Conservation (phyloP, 2,113 vertebrate genomes). For the Chaenogobius annularis region DNA sequence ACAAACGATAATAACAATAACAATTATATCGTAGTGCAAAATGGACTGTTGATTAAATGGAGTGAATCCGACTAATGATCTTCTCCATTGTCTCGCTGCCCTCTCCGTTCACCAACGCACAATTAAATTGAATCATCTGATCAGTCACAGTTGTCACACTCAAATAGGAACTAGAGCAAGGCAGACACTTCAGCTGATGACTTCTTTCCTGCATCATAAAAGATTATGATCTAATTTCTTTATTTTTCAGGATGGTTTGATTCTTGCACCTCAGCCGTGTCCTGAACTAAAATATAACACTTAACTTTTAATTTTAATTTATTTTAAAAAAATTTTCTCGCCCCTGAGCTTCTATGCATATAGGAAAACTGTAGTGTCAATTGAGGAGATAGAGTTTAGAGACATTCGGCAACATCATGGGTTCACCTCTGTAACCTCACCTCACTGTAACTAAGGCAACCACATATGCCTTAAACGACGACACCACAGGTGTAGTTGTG, state of each 20-base stretch:
- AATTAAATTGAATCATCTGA: constrained; percentile 54
- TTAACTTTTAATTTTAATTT: no score
- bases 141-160: constrained; percentile 44
- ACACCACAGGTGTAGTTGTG: no score
- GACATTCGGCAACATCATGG: no score
- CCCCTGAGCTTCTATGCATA: no score
- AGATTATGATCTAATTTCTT: constrained; percentile 28
- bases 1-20: constrained; percentile 15
- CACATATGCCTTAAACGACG: no score
- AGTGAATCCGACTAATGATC: constrained; percentile 41
- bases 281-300: background rate
- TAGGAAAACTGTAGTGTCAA: no score
- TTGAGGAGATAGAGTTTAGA: no score
- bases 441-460: no score
- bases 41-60: constrained; percentile 40
- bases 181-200: constrained; percentile 51
- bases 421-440: no score
- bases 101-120: background rate
- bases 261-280: background rate
- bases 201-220: constrained; percentile 46
- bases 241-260: constrained; percentile 6
- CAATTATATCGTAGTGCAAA: constrained; percentile 13
- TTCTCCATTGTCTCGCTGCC: constrained; percentile 35
- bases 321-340: no score
- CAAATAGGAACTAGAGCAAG: constrained; percentile 51